These are phyloP conservation scores for Leucophenga maculata DNA, from an alignment of 2,888 invertebrate genomes.

Conservation along the genomic window DNA sequence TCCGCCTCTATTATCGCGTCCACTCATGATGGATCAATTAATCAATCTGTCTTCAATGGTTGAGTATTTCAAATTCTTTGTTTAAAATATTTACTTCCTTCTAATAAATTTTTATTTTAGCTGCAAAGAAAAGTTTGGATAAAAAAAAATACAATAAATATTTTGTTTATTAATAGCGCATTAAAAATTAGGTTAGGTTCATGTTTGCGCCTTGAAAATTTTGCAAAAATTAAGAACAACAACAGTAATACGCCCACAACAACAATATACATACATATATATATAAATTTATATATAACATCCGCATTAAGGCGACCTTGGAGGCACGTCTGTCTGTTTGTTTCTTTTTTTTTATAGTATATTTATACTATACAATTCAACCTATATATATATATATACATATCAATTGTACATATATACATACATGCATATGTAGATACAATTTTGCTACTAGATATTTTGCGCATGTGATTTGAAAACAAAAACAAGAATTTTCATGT, in stretches of 20 bases:
- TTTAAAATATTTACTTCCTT: background rate
- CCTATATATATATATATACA: background rate
- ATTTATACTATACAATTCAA: background rate
- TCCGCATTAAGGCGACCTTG: background rate
- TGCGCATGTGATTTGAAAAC: too few relatives aligned
- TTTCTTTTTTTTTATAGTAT: background rate
- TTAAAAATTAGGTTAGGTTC: too few relatives aligned
- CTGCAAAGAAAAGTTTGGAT: too few relatives aligned
- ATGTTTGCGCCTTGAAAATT: too few relatives aligned
- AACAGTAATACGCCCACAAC: too few relatives aligned
- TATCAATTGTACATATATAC: too few relatives aligned
- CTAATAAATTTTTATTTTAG: background rate
- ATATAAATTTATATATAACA: too few relatives aligned
- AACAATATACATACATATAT: too few relatives aligned
- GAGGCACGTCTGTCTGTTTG: background rate
- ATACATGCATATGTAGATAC: too few relatives aligned
- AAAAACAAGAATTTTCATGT: too few relatives aligned
- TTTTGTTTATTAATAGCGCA: background rate
- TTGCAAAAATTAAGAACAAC: too few relatives aligned
- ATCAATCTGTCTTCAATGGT: constrained; percentile 11
- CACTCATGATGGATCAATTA: constrained; percentile 65
- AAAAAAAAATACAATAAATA: background rate
- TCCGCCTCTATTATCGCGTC: constrained; percentile 69
- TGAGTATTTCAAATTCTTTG: background rate
- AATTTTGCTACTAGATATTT: too few relatives aligned